phyloP scores from a whole-genome alignment of 92 coral and sea anemone genomes.

The Galaxea fascicularis region DNA sequence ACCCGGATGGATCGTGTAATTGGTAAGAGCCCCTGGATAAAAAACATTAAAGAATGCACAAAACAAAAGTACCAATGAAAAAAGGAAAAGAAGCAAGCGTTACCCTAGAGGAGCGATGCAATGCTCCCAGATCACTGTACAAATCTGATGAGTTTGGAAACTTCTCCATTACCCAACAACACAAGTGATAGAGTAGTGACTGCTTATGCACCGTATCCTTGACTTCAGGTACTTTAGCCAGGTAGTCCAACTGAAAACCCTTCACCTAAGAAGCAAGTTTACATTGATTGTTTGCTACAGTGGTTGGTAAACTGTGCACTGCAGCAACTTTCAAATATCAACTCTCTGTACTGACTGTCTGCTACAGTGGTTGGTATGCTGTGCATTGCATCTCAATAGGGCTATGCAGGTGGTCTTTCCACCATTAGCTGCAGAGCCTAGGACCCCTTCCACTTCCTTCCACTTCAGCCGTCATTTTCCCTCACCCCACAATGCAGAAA shows the following conservation, averaged over 20 bases:
- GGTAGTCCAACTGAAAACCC: slow-evolving; percentile 97
- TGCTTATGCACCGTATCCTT: slow-evolving; percentile 99
- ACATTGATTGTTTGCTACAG: too few species aligned
- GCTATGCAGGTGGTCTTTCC: too few species aligned
- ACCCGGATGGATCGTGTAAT: too few species aligned
- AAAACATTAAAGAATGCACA: too few species aligned
- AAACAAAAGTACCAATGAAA: neutral
- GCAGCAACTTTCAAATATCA: neutral
- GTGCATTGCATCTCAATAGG: too few species aligned
- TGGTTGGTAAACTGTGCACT: too few species aligned
- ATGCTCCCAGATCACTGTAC: slow-evolving; percentile 94
- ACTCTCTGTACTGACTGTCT: neutral
- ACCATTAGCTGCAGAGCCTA: too few species aligned
- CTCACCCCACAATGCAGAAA: too few species aligned
- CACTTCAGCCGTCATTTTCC: too few species aligned
- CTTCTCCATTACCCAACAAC: slow-evolving; percentile 98
- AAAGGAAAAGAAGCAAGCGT: neutral
- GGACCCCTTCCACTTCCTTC: too few species aligned
- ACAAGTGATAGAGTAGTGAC: slow-evolving; percentile 92
- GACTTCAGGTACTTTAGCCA: slow-evolving; percentile 98
- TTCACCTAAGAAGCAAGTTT: slow-evolving; percentile 73
- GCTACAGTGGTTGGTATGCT: too few species aligned
- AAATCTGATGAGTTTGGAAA: slow-evolving; percentile 96
- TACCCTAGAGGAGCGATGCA: slow-evolving; percentile 97
- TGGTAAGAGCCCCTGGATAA: too few species aligned